Conservation (phyloP, 2,113 vertebrate species). For the Osmerus mordax region DNA sequence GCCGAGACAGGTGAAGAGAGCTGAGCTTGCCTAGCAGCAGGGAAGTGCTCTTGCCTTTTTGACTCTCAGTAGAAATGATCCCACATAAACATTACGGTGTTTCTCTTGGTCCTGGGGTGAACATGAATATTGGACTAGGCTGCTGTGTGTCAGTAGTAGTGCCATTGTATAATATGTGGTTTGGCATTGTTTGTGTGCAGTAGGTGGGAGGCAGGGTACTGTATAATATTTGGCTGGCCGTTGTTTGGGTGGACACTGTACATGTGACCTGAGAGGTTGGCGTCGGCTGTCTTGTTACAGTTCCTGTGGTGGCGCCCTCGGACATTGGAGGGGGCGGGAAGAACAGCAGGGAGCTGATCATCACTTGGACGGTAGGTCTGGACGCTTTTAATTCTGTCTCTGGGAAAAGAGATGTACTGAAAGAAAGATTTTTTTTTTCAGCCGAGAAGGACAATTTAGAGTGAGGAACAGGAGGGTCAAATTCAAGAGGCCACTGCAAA, state of each 20-base stretch:
- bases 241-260: slow-evolving; percentile 29
- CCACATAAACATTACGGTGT: slow-evolving; percentile 47
- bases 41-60: not conserved
- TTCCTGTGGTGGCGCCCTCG: slow-evolving; percentile 92
- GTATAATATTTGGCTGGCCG: too few relatives aligned
- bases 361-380: slow-evolving; percentile 90
- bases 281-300: slow-evolving; percentile 71
- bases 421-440: too few relatives aligned
- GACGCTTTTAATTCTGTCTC: not conserved
- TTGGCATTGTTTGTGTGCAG: slow-evolving; percentile 49
- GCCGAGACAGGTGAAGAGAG: too few relatives aligned
- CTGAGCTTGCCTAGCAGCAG: too few relatives aligned
- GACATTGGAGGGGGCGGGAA: slow-evolving; percentile 90
- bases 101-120: slow-evolving; percentile 63
- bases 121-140: slow-evolving; percentile 57
- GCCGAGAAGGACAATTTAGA: too few relatives aligned
- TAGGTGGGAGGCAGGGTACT: too few relatives aligned
- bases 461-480: too few relatives aligned
- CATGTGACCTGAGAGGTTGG: slow-evolving; percentile 49
- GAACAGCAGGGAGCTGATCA: slow-evolving; percentile 87
- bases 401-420: not conserved
- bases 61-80: not conserved
- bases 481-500: too few relatives aligned
- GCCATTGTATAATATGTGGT: slow-evolving; percentile 53
- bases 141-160: slow-evolving; percentile 58